Evolutionary conservation across 2,888 invertebrate species (phyloP), one percentile per base, ranked within the genome.

Genomic region (Exocentrus adspersus): DNA sequence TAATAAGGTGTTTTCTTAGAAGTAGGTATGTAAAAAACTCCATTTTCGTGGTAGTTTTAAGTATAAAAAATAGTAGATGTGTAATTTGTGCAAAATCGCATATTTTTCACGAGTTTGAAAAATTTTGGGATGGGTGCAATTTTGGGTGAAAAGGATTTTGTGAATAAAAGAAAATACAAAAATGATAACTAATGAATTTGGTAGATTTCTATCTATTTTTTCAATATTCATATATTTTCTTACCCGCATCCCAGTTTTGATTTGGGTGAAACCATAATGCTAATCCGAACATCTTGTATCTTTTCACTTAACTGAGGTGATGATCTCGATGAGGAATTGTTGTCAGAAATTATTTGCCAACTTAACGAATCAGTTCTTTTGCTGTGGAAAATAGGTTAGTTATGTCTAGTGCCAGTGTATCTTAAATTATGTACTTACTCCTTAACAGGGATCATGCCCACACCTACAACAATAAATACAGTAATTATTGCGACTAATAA

Each of bases 391-490:
- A 48, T 4, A 30, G 1, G 7, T 12, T 37, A 9, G n/a, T n/a
- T 37, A 37, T 14, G 46, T 1, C 17, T 17, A 17, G 10, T 50
- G 5, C 9, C 30, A 24, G 2, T 1, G 7, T 17, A 6, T 28
- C 2, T 2, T 16, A 37, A 41, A 41, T n/a, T 12, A 37, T 41
- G 45, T 42, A 64, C 95, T 93, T 86, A 95, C 95, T 95, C 94
- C 89, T 94, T 94, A 30, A 94, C 90, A 64, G 96, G 96, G 79
- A 97, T 87, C 93, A 96, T 95, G 72, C 95, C 96, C 73, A 95
- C 93, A 86, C 93, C 94, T 94, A 88, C 70, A 90, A 89, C 3
- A 24, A 78, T 83, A 76, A 82, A 81, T 75, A 56, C 64, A 60
- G 56, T 64, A 41, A 54, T 28, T 19, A 20, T 41, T 7, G 9